Base-by-base conservation (phyloP, 2,888 invertebrate species). In the Lasius fuliginosus region DNA sequence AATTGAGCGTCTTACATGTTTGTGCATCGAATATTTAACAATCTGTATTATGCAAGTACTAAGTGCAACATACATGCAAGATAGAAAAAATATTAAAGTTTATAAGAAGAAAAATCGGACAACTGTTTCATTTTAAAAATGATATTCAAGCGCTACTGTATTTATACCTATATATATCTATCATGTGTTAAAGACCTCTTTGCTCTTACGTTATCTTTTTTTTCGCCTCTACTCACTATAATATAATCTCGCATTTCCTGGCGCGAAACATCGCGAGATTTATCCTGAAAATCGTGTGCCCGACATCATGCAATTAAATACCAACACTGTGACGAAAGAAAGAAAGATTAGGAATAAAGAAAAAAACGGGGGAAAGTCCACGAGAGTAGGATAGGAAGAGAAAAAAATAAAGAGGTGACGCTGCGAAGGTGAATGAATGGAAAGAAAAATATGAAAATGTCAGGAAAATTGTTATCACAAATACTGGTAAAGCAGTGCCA, bases 91-190 rank as follows among this genome's bases (percentile, higher is more conserved):
- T 36, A 12, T 1, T 30, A 3, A 79, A 36, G 23, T 87, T 87
- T 85, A 85, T 74, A 49, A 46, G 74, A 58, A 76, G 33, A 77
- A 65, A 82, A 40, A 75, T 62, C 83, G 60, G 74, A 82, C 87
- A 83, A 88, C 88, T 90, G 89, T 90, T 89, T 90, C 87, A 88
- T 90, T 85, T 86, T 84, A 84, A 87, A 87, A 90, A 90, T 87
- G 88, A 90, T 90, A 90, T 89, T 90, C 87, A 86, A 82, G 71
- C 85, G 76, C 83, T 76, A 85, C 84, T 69, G 36, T 68, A 79
- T 85, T n/a, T 53, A 53, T 53, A 49, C 4, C 46, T 5, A 49
- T 49, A 18, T 49, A n/a, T 82, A 67, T 42, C 53, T 33, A 36
- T 23, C 18, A 60, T 23, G 65, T 73, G 62, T 40, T 49, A 53